phyloP scores from a whole-genome alignment of 2,113 vertebrate genomes.

The Procavia capensis region DNA sequence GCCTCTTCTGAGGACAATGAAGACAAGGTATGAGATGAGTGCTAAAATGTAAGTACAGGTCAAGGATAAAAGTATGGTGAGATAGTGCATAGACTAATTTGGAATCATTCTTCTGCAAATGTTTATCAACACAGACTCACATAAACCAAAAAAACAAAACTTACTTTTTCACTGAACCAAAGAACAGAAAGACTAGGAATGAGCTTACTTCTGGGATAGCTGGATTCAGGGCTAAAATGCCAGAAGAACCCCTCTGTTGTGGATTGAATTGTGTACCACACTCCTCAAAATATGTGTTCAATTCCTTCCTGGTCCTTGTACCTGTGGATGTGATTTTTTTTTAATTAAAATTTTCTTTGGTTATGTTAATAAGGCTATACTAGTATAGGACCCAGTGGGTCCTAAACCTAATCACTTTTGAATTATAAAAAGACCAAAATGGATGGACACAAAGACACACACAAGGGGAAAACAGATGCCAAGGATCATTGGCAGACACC shows the following conservation, averaged over 20 bases:
- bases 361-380: no score
- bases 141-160: background rate
- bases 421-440: background rate
- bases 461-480: background rate
- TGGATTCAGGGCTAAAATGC: background rate
- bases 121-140: background rate
- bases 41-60: background rate
- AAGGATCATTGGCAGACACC: background rate
- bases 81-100: background rate
- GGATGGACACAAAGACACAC: background rate
- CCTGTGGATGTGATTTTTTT: no score
- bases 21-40: background rate
- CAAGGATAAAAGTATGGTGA: background rate
- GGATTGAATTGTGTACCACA: background rate
- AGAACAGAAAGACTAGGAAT: background rate
- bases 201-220: background rate
- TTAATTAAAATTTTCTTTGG: no score
- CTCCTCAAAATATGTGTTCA: background rate
- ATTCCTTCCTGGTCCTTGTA: no score
- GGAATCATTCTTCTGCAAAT: background rate
- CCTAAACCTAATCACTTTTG: background rate
- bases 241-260: background rate
- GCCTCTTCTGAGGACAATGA: background rate
- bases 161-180: background rate
- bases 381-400: background rate